A percentile compares a stretch with the other conserved stretches of the same genome.
phyloP scores from a whole-genome alignment of 2,113 vertebrate species.

The Accipiter virgatus region DNA sequence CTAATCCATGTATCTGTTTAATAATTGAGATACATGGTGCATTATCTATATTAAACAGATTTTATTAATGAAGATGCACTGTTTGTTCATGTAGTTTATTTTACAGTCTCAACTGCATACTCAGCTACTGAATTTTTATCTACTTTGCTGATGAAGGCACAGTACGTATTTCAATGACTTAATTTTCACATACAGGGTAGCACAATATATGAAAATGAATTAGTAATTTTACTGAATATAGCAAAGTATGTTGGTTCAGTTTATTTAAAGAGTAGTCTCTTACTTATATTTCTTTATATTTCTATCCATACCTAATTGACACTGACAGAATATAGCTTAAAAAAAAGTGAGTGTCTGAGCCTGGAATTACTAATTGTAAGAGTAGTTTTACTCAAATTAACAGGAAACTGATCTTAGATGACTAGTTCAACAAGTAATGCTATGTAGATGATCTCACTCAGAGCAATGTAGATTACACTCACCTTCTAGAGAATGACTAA shows the following conservation, averaged over 20 bases:
- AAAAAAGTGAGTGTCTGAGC: not conserved
- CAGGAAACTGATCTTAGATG: not conserved
- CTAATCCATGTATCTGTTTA: slow-evolving; percentile 55
- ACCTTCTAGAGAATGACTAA: not conserved
- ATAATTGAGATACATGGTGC: slow-evolving; percentile 45
- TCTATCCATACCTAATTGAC: not conserved
- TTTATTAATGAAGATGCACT: slow-evolving; percentile 69
- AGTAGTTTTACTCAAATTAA: not conserved
- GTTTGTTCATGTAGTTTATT: slow-evolving; percentile 59
- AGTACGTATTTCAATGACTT: not conserved
- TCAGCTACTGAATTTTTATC: slow-evolving; percentile 56
- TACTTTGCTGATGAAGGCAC: slow-evolving; percentile 15
- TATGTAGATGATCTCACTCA: not conserved
- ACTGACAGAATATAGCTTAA: not conserved
- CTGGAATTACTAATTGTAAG: not conserved
- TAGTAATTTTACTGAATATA: not conserved
- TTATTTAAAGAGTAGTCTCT: not conserved
- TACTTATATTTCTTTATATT: not conserved
- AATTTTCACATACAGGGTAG: not conserved
- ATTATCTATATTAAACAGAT: slow-evolving; percentile 58
- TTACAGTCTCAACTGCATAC: slow-evolving; percentile 39
- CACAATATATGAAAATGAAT: not conserved
- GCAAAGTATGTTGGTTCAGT: not conserved
- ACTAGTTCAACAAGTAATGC: not conserved
- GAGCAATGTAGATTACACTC: not conserved